phyloP scores from a whole-genome alignment of 2,797 vertebrate species.

The Chelmon rostratus region DNA sequence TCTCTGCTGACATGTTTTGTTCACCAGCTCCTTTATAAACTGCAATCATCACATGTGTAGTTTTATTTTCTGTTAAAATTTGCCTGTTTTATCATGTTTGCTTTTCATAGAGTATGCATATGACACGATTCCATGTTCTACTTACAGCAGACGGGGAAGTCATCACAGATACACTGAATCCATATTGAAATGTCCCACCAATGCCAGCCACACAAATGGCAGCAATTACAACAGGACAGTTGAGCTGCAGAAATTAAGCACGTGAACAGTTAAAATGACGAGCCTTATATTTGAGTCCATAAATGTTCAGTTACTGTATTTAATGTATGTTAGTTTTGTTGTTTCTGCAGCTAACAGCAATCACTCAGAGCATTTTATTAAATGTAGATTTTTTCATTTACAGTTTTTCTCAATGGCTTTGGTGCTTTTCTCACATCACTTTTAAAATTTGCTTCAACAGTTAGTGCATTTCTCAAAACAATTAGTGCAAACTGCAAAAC shows the following conservation, averaged over 20 bases:
- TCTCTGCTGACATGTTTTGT: conserved; percentile 76
- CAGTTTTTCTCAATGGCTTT: no score
- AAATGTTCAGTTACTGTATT: no score
- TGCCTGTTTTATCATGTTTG: neutral
- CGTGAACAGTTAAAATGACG: neutral
- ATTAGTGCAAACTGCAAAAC: no score
- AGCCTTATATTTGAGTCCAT: neutral
- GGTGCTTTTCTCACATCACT: no score
- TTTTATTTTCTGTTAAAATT: neutral
- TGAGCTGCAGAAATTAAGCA: conserved; percentile 73
- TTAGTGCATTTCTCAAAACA: no score
- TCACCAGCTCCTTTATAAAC: conserved; percentile 85
- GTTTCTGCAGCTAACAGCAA: neutral
- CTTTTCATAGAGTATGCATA: no score
- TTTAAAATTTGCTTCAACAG: no score
- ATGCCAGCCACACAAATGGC: conserved; percentile 84
- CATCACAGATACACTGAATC: conserved; percentile 87
- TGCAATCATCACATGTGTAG: conserved; percentile 51
- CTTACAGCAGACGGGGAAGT: conserved; percentile 87
- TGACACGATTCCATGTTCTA: no score
- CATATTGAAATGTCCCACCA: conserved; percentile 88
- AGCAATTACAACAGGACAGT: conserved; percentile 79
- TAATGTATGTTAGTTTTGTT: neutral
- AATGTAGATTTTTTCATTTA: neutral
- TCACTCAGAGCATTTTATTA: neutral